Conservation (phyloP, 35 echinoderm and acorn worm genomes). For the Eucidaris tribuloides region DNA sequence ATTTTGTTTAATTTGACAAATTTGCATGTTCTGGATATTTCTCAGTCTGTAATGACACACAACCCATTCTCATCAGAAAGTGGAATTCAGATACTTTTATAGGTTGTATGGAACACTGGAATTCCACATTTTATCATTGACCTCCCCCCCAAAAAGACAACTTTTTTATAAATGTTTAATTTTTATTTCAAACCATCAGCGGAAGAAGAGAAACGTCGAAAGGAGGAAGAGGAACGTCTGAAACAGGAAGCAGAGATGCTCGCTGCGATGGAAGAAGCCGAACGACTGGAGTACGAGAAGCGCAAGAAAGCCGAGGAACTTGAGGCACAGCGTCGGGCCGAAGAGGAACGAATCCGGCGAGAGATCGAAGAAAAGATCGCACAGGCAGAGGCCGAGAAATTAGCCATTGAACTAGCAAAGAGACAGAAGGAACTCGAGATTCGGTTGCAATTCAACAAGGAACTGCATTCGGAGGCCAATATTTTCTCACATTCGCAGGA, state of each 20-base stretch:
- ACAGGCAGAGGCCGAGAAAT: conserved; percentile 74
- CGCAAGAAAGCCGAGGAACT: conserved; percentile 74
- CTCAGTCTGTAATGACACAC: conserved; percentile 49
- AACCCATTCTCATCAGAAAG: conserved; percentile 33
- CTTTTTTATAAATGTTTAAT: conserved; percentile 14
- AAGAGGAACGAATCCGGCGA: conserved; percentile 62
- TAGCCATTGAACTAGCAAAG: conserved; percentile 62
- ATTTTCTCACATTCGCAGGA: conserved; percentile 76
- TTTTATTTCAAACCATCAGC: conserved; percentile 33
- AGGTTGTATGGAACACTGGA: conserved; percentile 54
- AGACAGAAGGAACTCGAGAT: conserved; percentile 85
- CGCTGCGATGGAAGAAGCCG: conserved; percentile 89
- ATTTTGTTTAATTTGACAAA: too few species aligned
- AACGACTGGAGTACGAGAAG: conserved; percentile 85
- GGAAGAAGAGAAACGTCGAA: conserved; percentile 44
- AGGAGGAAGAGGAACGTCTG: conserved; percentile 80
- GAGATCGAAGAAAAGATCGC: conserved; percentile 68
- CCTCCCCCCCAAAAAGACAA: conserved; percentile 10
- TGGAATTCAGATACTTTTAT: conserved; percentile 48
- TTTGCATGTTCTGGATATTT: too few species aligned
- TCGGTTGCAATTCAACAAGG: conserved; percentile 74
- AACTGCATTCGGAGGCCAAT: conserved; percentile 83
- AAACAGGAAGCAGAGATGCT: conserved; percentile 75
- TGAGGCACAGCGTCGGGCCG: conserved; percentile 26
- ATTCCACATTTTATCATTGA: conserved; percentile 48